These are phyloP conservation scores for Agriopis leucophaearia DNA, from an alignment of 2,888 invertebrate species.

Conservation along the genomic window DNA sequence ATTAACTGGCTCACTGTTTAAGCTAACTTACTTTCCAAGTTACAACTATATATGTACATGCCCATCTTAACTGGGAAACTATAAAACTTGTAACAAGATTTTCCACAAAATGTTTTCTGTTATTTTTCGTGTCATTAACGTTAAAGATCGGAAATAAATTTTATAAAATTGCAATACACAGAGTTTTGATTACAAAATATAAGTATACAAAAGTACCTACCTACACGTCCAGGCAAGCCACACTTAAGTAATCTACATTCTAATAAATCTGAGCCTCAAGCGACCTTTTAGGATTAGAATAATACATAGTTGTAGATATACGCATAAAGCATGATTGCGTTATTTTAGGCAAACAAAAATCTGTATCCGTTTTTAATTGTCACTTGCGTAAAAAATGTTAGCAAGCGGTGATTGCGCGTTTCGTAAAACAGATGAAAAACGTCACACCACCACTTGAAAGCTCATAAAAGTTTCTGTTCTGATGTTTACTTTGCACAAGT, in stretches of 20 bases:
- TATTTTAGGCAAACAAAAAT: too few species aligned
- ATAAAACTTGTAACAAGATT: neutral
- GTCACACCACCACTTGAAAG: constrained; percentile 56
- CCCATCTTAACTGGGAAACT: neutral
- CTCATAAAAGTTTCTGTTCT: constrained; percentile 43
- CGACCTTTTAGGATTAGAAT: neutral
- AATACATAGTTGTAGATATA: neutral
- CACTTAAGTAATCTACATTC: neutral
- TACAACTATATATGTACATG: neutral
- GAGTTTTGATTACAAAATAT: too few species aligned
- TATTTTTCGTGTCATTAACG: too few species aligned
- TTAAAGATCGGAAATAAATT: too few species aligned
- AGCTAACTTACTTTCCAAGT: neutral
- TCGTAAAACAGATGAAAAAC: constrained; percentile 56
- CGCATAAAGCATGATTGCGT: neutral
- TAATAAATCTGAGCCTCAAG: neutral
- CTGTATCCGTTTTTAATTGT: too few species aligned
- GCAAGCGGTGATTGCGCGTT: constrained; percentile 51
- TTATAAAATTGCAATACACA: too few species aligned
- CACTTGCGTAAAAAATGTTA: neutral
- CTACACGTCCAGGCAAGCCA: too few species aligned
- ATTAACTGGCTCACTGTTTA: constrained; percentile 11
- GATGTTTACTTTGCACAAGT: too few species aligned
- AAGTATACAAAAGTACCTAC: too few species aligned
- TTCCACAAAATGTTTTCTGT: too few species aligned